These are phyloP conservation scores for Gallinago solitaria DNA, from an alignment of 2,797 vertebrate species.

Conservation along the genomic window DNA sequence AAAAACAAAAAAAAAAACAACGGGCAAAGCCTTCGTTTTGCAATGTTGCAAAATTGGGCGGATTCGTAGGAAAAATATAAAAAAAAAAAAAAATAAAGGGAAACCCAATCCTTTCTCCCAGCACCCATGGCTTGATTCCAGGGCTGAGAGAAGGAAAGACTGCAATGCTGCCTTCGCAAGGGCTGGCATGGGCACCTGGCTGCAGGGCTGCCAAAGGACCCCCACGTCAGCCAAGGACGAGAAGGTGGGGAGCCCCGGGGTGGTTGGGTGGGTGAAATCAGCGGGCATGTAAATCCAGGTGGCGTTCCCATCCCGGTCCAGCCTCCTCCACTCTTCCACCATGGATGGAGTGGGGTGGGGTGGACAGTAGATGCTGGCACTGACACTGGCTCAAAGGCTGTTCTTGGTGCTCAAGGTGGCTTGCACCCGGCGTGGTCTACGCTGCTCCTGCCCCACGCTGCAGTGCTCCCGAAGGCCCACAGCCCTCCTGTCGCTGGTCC, in stretches of 20 bases:
- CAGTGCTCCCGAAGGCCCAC: not conserved
- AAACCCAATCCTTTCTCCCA: conserved; percentile 30
- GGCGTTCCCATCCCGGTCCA: not conserved
- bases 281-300: not conserved
- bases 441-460: not conserved
- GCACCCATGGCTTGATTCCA: not conserved
- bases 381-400: not conserved
- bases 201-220: not conserved
- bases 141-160: not conserved
- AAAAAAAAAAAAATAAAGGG: not conserved
- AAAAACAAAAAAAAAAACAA: not conserved
- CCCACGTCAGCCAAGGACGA: not conserved
- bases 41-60: conserved; percentile 30
- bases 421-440: not conserved
- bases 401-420: not conserved
- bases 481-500: not conserved
- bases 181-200: not conserved
- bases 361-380: not conserved
- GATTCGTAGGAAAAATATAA: conserved; percentile 42
- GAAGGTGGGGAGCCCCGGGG: rapidly evolving
- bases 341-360: not conserved
- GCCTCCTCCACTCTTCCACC: not conserved
- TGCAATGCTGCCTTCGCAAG: not conserved
- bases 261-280: not conserved
- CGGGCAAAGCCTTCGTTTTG: conserved; percentile 5